Conservation (phyloP, 2,113 vertebrate genomes). For the Nibea albiflora region DNA sequence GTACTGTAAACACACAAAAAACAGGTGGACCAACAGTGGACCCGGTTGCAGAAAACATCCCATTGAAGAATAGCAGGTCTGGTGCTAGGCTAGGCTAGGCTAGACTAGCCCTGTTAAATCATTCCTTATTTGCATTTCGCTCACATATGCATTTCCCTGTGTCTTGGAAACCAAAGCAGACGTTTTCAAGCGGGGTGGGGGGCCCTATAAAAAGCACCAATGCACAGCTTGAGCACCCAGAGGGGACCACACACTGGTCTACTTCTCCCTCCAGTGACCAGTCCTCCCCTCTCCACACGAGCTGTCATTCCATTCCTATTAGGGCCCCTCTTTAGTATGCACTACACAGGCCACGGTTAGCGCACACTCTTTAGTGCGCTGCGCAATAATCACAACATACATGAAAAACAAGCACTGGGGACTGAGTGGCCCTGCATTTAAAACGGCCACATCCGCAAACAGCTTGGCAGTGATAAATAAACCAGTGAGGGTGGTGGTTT, state of each 20-base stretch:
- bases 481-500: slow-evolving; percentile 54
- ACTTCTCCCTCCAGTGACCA: slow-evolving; percentile 34
- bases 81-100: not conserved
- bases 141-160: slow-evolving; percentile 15
- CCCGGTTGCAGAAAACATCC: not conserved
- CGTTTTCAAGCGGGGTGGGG: slow-evolving; percentile 2
- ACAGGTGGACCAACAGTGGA: slow-evolving; percentile 9
- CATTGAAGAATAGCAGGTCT: slow-evolving; percentile 46
- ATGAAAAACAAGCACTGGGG: slow-evolving; percentile 27
- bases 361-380: slow-evolving; percentile 27
- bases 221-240: slow-evolving; percentile 65
- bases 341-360: slow-evolving; percentile 27
- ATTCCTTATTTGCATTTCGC: slow-evolving; percentile 54
- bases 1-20: slow-evolving; percentile 7
- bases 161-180: slow-evolving; percentile 33
- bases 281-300: slow-evolving; percentile 50
- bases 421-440: slow-evolving; percentile 45
- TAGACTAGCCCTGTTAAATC: not conserved
- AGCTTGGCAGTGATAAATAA: slow-evolving; percentile 74
- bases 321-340: slow-evolving; percentile 49
- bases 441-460: slow-evolving; percentile 52
- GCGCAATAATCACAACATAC: slow-evolving; percentile 58
- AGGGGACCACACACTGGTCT: slow-evolving; percentile 55
- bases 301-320: slow-evolving; percentile 48
- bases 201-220: slow-evolving; percentile 66